Conservation (phyloP, 37 sponge, comb jelly and placozoan genomes). For the Dysidea cf. avara region DNA sequence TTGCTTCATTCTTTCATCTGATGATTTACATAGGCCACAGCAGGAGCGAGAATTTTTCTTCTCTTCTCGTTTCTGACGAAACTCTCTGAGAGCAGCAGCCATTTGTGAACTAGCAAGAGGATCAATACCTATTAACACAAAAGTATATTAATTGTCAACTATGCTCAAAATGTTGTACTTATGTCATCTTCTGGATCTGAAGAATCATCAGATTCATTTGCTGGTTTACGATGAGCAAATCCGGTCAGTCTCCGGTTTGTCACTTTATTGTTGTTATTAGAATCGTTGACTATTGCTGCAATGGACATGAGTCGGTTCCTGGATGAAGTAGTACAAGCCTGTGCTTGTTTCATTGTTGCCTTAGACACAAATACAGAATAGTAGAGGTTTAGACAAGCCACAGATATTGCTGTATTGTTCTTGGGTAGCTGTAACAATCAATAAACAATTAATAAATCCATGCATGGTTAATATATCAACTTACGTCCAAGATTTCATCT, state of each 20-base stretch:
- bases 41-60: not conserved
- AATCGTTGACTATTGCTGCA: conserved; percentile 8
- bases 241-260: no score
- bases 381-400: conserved; percentile 57
- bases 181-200: not conserved
- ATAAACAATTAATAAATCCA: no score
- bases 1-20: conserved; percentile 8
- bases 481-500: not conserved
- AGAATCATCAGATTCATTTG: no score
- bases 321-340: not conserved
- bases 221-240: no score
- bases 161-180: not conserved
- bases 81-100: not conserved
- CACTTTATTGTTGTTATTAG: no score
- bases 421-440: no score
- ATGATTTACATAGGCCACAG: not conserved
- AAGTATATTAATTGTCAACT: not conserved
- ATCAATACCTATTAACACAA: not conserved
- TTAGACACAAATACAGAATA: conserved; percentile 31
- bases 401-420: conserved; percentile 39
- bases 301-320: conserved; percentile 23
- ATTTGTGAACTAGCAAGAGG: not conserved
- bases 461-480: no score
- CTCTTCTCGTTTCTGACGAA: not conserved
- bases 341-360: conserved; percentile 1